Evolutionary conservation across 2,888 invertebrate species (phyloP).

Genomic region (Leptopilina drosophilae): DNA sequence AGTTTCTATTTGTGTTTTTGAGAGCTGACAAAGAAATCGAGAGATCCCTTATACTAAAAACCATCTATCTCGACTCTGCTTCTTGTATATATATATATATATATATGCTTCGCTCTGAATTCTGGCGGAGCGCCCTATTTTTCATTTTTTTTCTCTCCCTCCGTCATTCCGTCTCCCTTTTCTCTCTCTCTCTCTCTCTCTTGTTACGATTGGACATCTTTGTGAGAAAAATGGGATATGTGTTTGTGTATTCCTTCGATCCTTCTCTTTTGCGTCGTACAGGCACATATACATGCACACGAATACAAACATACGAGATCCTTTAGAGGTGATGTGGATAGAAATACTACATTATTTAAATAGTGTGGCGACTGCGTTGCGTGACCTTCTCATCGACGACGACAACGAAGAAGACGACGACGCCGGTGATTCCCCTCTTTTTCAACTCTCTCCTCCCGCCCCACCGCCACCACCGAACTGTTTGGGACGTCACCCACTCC

Average conservation of each 20-base stretch:
- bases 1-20: conserved; percentile 40
- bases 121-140: conserved; percentile 36
- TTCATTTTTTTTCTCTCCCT: conserved; percentile 36
- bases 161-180: conserved; percentile 20
- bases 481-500: conserved; percentile 38
- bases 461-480: neutral
- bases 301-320: neutral
- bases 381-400: conserved; percentile 65
- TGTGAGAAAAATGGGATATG: neutral
- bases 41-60: conserved; percentile 21
- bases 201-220: conserved; percentile 22
- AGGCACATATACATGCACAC: too few relatives aligned
- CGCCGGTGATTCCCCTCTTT: conserved; percentile 39
- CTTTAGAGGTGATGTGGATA: conserved; percentile 51
- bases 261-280: conserved; percentile 26
- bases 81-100: neutral
- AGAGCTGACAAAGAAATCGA: conserved; percentile 44
- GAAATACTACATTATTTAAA: conserved; percentile 71
- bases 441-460: neutral
- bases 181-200: neutral
- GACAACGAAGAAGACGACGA: conserved; percentile 26
- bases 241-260: conserved; percentile 26
- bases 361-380: conserved; percentile 67
- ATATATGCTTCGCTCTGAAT: conserved; percentile 24
- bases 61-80: conserved; percentile 35